Evolutionary conservation across 1,140 invertebrate genomes (phyloP), one percentile per base, ranked within the genome.

Genomic region (Melanaphis sacchari): DNA sequence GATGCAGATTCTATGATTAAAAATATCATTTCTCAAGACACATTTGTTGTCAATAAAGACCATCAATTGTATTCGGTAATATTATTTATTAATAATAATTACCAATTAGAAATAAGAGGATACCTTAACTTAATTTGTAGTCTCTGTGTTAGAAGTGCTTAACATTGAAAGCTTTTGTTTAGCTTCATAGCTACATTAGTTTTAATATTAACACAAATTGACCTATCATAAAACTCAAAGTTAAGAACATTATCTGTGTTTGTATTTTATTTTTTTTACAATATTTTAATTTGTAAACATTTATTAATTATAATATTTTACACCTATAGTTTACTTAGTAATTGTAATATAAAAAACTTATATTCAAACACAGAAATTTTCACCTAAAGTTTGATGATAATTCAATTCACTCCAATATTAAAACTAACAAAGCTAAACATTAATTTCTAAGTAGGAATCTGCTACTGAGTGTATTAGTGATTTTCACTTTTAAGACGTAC

Each of bases 1-100:
- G 94, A 94, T 94, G 94, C 94, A 54, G 94, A 94, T 93, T 94
- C 92, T 81, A 94, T 94, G 94, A 94, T 94, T 85, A 94, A 94
- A 76, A 94, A 94, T 66, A 93, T 94, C 84, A 92, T 94, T 1
- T 94, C 94, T 26, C 94, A 94, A 93, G 94, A 94, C 82, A 94
- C 94, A 90, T 94, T 94, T 89, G 26, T 89, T 46, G n/a, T 94
- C 26, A 94, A 49, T 43, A 88, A 88, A 41, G 54, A 88, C 59
- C 52, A 94, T 54, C 43, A 87, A 88, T 87, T 66, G 2, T 93
- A 82, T 49, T 93, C 93, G 41, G 84, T 93, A 81, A 41, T 36
- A 40, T 54, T 11, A 54, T 8, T 40, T 31, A 9, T 18, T 49
- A 90, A 90, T 11, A 9, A 31, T 40, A 38, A 59, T 52, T 38